phyloP scores from a whole-genome alignment of 2,888 invertebrate genomes.

The Timandra comae region DNA sequence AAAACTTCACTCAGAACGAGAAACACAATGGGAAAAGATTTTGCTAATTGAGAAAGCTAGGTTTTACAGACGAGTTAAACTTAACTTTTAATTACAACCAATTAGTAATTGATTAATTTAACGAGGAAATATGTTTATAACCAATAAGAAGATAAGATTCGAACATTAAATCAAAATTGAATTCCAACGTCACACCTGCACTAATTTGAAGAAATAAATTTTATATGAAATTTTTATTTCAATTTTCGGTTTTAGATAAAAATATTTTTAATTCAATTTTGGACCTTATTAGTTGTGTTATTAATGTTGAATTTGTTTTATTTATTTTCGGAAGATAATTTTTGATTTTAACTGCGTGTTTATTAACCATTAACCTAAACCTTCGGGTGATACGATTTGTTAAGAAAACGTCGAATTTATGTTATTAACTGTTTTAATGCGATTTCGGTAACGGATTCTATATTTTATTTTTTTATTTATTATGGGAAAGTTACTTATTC shows the following conservation, averaged over 20 bases:
- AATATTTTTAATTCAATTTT: slow-evolving; percentile 1
- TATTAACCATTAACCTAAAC: slow-evolving; percentile 16
- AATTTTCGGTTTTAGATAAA: neutral
- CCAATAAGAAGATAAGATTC: neutral
- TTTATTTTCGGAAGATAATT: slow-evolving; percentile 15
- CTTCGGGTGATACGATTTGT: slow-evolving; percentile 17
- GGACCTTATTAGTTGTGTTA: slow-evolving; percentile 2
- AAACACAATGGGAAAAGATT: too few species aligned
- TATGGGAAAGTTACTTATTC: slow-evolving; percentile 5
- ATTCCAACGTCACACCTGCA: too few species aligned
- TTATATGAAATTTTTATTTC: neutral
- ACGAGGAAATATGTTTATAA: too few species aligned
- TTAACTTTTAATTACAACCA: too few species aligned
- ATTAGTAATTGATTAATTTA: too few species aligned
- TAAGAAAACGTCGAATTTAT: slow-evolving; percentile 18
- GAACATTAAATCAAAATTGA: too few species aligned
- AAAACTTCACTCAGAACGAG: too few species aligned
- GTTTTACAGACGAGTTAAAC: too few species aligned
- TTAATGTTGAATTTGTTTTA: slow-evolving; percentile 4
- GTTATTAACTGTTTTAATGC: slow-evolving; percentile 13
- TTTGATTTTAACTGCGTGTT: slow-evolving; percentile 19
- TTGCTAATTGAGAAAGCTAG: too few species aligned
- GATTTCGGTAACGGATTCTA: slow-evolving; percentile 3
- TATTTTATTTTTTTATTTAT: slow-evolving; percentile 12
- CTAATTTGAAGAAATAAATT: too few species aligned